Conservation (phyloP, 2,888 invertebrate genomes). For the Sinopyrophorus schimmeli region DNA sequence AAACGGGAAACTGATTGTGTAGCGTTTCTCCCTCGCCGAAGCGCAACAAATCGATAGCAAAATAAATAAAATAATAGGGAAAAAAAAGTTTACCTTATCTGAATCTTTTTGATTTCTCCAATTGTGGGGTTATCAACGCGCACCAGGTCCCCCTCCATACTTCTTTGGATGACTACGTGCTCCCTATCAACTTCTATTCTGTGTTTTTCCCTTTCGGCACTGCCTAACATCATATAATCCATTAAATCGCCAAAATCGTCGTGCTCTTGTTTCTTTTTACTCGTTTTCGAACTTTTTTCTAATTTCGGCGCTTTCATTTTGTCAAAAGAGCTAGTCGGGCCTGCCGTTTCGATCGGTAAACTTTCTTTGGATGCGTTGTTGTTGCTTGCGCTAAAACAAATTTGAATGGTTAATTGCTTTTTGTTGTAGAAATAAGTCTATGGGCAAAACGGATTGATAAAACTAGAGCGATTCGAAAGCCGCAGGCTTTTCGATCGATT, state of each 20-base stretch:
- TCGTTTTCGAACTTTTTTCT: slow-evolving; percentile 6
- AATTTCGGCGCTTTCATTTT: slow-evolving; percentile 26
- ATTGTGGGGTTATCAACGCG: slow-evolving; percentile 70
- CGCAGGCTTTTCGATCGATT: too few relatives aligned
- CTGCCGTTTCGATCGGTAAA: slow-evolving; percentile 40
- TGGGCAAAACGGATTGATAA: too few relatives aligned
- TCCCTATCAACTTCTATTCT: slow-evolving; percentile 58
- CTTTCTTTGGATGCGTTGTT: slow-evolving; percentile 53
- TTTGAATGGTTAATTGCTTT: too few relatives aligned
- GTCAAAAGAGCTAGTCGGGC: slow-evolving; percentile 24
- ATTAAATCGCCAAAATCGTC: slow-evolving; percentile 68
- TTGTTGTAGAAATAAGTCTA: too few relatives aligned
- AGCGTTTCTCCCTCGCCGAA: too few relatives aligned
- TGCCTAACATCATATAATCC: slow-evolving; percentile 58
- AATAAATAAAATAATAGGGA: slow-evolving; percentile 4
- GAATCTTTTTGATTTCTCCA: slow-evolving; percentile 65
- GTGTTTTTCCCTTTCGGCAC: slow-evolving; percentile 58
- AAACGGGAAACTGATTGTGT: too few relatives aligned
- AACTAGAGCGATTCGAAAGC: too few relatives aligned
- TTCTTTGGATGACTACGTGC: slow-evolving; percentile 57
- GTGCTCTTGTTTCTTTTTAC: slow-evolving; percentile 42
- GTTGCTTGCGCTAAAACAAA: slow-evolving; percentile 45
- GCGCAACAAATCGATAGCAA: not conserved
- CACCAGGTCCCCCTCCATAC: slow-evolving; percentile 59
- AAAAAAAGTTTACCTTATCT: slow-evolving; percentile 50